Percentiles rank a stretch among this genome's conserved stretches.
Conservation (phyloP, 2,888 invertebrate genomes). For the Campaea margaritaria region DNA sequence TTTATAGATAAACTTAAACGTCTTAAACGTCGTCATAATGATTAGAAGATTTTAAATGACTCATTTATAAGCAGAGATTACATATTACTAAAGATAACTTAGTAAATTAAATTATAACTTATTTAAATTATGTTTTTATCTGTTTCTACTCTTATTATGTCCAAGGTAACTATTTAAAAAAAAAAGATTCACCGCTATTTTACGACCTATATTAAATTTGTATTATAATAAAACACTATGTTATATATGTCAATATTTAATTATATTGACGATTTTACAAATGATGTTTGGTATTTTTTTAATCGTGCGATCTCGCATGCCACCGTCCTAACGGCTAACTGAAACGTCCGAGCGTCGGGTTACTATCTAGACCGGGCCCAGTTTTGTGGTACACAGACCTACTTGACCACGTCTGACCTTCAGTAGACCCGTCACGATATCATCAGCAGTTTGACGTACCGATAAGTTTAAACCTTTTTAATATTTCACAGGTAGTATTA, state of each 20-base stretch:
- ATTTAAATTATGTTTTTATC: no score
- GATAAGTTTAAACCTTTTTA: slow-evolving; percentile 8
- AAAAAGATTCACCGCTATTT: no score
- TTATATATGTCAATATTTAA: no score
- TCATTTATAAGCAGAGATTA: neutral
- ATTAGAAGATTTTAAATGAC: neutral
- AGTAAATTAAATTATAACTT: no score
- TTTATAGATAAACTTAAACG: slow-evolving; percentile 4
- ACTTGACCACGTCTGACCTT: slow-evolving; percentile 59
- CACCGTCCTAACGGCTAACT: slow-evolving; percentile 52
- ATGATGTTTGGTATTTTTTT: no score
- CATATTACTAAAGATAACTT: neutral
- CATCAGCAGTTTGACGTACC: slow-evolving; percentile 8
- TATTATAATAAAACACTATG: no score
- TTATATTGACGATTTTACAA: no score
- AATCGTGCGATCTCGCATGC: slow-evolving; percentile 42
- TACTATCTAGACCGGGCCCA: slow-evolving; percentile 60
- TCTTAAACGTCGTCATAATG: neutral
- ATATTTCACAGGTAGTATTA: slow-evolving; percentile 4
- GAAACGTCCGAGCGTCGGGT: slow-evolving; percentile 62
- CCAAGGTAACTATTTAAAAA: no score
- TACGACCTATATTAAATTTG: no score
- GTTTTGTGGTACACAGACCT: slow-evolving; percentile 62
- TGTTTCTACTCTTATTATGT: no score
- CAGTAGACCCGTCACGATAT: slow-evolving; percentile 33